Conservation (phyloP, 2,888 invertebrate genomes). For the Scaptomyza reducta region DNA sequence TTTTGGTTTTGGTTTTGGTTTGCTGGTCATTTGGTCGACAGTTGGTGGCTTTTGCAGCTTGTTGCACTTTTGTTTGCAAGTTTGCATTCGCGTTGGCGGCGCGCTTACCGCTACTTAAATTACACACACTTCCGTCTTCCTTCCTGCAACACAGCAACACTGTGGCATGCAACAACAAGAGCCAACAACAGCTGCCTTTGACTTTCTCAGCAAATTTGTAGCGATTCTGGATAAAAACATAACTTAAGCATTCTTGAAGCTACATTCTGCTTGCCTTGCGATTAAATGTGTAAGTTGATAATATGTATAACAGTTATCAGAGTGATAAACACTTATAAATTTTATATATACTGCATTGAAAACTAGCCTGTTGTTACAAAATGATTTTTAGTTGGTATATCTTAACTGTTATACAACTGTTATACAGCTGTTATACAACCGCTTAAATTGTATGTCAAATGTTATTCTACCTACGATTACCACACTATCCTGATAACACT, state of each 20-base stretch:
- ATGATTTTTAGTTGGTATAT: too few relatives aligned
- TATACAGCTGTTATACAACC: too few relatives aligned
- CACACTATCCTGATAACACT: too few relatives aligned
- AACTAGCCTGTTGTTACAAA: too few relatives aligned
- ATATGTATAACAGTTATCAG: too few relatives aligned
- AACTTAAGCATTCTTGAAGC: too few relatives aligned
- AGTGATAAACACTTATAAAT: too few relatives aligned
- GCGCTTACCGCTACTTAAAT: constrained; percentile 64
- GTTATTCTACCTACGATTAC: too few relatives aligned
- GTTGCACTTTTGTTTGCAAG: constrained; percentile 52
- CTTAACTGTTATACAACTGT: constrained; percentile 14
- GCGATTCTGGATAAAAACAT: constrained; percentile 6
- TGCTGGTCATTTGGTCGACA: constrained; percentile 44
- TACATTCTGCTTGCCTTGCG: too few relatives aligned
- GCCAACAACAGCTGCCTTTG: constrained; percentile 27
- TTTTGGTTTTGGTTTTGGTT: constrained; percentile 25
- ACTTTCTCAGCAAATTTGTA: constrained; percentile 53
- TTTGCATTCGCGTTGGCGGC: constrained; percentile 26
- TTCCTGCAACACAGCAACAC: constrained; percentile 49
- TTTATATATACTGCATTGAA: too few relatives aligned
- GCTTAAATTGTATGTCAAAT: too few relatives aligned
- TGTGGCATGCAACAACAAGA: constrained; percentile 12
- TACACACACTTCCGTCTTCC: constrained; percentile 71
- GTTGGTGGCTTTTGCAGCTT: constrained; percentile 63
- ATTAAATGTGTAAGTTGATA: too few relatives aligned